Base-by-base conservation (phyloP, 1,140 invertebrate species). In the Euwallacea similis region DNA sequence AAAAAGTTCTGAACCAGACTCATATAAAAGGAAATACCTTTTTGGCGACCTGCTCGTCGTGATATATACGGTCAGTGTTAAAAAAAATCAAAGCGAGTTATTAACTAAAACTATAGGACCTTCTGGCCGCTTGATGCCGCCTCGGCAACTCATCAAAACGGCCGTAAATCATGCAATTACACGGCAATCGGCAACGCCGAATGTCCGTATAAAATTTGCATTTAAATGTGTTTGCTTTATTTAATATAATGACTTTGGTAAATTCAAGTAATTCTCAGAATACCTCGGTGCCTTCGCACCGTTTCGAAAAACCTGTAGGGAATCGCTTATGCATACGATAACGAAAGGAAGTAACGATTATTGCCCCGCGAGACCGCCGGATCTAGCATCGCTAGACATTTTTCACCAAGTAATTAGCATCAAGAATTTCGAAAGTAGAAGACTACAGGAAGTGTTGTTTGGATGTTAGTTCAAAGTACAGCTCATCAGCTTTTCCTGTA, bases 201-300 rank as follows among this genome's bases (percentile, higher is more conserved):
- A n/a, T 11, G 55, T 16, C n/a, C 21, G 46, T 58, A 58, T 58
- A 58, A 15, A 58, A 58, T 58, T 58, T 58, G 55, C 55, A 58
- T 58, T 15, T 58, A 58, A 58, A 58, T 58, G 55, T 58, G 55
- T 58, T 58, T 58, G 55, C n/a, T 58, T 58, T 58, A 58, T 58
- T 58, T 58, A 58, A 58, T 58, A 58, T 58, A 58, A 58, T 58
- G 55, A 58, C 55, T 58, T 58, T 58, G 55, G 21, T 58, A 58
- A 58, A 58, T 58, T 58, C 55, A 58, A 58, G 21, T 58, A 58
- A 16, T 58, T 58, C 55, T 16, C 13, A 33, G 55, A 58, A 58
- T 58, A 16, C 55, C 10, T 10, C 21, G 55, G 55, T 58, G 55
- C 16, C 15, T 58, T 58, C 55, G 55, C 55, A 58, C 55, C 55